Evolutionary conservation across 2,888 invertebrate species (phyloP).

Genomic region (Drosophila borealis): DNA sequence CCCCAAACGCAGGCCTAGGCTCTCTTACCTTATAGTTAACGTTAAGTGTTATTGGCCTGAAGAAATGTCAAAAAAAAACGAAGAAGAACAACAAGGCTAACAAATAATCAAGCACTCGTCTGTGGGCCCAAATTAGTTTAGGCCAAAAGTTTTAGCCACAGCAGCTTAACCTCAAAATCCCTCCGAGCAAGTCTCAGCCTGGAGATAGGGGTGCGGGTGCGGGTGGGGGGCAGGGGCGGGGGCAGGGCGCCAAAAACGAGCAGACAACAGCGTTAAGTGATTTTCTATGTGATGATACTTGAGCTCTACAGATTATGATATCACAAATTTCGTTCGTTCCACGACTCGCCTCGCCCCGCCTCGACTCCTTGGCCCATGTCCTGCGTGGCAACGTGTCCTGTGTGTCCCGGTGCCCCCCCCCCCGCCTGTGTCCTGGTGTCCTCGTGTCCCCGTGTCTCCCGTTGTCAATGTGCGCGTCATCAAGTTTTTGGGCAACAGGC

Average conservation of each 20-base stretch:
- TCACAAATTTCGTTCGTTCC: conserved; percentile 61
- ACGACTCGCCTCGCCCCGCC: not conserved
- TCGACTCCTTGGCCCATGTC: conserved; percentile 11
- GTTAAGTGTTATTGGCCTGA: not conserved
- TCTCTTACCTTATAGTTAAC: not conserved
- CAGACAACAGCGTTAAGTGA: conserved; percentile 73
- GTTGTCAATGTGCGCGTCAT: conserved; percentile 66
- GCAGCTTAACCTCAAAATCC: conserved; percentile 78
- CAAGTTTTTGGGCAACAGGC: conserved; percentile 74
- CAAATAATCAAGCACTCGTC: conserved; percentile 76
- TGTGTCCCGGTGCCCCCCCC: conserved; percentile 6
- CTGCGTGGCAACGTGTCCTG: not conserved
- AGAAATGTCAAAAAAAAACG: not conserved
- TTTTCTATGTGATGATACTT: conserved; percentile 81
- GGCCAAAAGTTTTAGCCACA: conserved; percentile 80
- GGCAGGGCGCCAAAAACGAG: conserved; percentile 28
- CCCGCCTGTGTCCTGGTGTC: conserved; percentile 5
- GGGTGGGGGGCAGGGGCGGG: not conserved
- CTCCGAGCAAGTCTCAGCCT: conserved; percentile 29
- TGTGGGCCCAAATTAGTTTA: conserved; percentile 72
- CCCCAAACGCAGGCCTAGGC: conserved; percentile 19
- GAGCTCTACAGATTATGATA: conserved; percentile 77
- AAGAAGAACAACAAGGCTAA: conserved; percentile 28
- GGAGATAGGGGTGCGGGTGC: not conserved
- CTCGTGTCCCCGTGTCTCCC: conserved; percentile 20